phyloP scores from a whole-genome alignment of 2,797 vertebrate species.

The Prionace glauca region DNA sequence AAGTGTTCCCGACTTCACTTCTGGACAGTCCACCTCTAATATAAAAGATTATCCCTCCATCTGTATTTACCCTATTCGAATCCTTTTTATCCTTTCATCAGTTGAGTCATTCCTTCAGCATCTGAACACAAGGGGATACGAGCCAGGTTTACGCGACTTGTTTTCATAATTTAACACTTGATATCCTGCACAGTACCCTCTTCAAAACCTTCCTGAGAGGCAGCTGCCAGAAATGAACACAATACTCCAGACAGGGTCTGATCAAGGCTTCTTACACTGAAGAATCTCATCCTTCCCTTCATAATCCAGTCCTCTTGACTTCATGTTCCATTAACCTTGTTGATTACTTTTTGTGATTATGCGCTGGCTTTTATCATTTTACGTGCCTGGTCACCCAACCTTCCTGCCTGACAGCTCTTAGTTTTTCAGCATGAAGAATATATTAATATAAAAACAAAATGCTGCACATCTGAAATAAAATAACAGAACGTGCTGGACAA shows the following conservation, averaged over 20 bases:
- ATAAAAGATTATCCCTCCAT: neutral
- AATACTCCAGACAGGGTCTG: neutral
- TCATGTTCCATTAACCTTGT: neutral
- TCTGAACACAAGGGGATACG: neutral
- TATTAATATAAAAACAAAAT: too few relatives aligned
- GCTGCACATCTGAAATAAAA: too few relatives aligned
- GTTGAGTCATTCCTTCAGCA: neutral
- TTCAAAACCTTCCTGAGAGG: neutral
- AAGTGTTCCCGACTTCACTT: neutral
- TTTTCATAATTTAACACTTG: neutral
- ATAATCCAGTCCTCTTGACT: neutral
- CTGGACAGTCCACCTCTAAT: neutral
- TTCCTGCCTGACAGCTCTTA: neutral
- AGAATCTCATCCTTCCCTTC: neutral
- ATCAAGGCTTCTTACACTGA: neutral
- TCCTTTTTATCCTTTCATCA: neutral
- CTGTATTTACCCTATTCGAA: neutral
- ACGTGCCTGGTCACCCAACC: neutral
- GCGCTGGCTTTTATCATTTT: neutral
- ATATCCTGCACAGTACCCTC: neutral
- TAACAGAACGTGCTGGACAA: too few relatives aligned
- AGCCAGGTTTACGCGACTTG: neutral
- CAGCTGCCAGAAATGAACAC: neutral
- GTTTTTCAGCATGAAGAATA: neutral
- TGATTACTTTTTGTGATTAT: neutral